Percentiles rank a stretch among this genome's conserved stretches.
phyloP scores from a whole-genome alignment of 2,888 invertebrate genomes.

The Drosophila nr. perissopoda region DNA sequence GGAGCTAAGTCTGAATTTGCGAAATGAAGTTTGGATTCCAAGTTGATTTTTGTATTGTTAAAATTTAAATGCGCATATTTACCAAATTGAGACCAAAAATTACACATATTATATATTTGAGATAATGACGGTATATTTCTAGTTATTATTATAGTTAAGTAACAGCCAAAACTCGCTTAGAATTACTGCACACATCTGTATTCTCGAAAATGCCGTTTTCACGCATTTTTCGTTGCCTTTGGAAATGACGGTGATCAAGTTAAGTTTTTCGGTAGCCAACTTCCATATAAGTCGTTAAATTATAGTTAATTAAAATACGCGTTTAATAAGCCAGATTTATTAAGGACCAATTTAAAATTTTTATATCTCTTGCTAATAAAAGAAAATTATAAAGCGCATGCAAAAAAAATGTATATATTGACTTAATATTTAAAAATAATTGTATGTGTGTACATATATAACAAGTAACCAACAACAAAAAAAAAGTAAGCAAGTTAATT shows the following conservation, averaged over 20 bases:
- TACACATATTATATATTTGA: slow-evolving; percentile 27
- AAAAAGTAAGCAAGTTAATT: not conserved
- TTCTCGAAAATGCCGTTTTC: slow-evolving; percentile 30
- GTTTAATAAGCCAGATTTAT: slow-evolving; percentile 3
- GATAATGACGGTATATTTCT: slow-evolving; percentile 6
- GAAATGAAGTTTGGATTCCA: slow-evolving; percentile 57
- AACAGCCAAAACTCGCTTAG: slow-evolving; percentile 39
- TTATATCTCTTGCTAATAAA: slow-evolving; percentile 70
- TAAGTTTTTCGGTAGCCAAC: slow-evolving; percentile 10
- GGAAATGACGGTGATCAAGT: not conserved
- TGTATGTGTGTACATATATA: not conserved
- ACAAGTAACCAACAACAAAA: not conserved
- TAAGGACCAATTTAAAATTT: slow-evolving; percentile 55
- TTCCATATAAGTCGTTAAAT: slow-evolving; percentile 24
- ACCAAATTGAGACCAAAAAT: slow-evolving; percentile 77
- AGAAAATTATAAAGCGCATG: slow-evolving; percentile 30
- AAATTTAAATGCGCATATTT: slow-evolving; percentile 22
- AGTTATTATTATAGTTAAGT: slow-evolving; percentile 27
- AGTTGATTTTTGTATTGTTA: slow-evolving; percentile 33
- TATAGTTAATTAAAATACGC: slow-evolving; percentile 13
- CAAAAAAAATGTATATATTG: slow-evolving; percentile 12
- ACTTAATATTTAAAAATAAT: slow-evolving; percentile 1
- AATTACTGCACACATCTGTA: slow-evolving; percentile 27
- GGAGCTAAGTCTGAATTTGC: slow-evolving; percentile 52
- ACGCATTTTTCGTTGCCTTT: slow-evolving; percentile 40